Base-by-base conservation (phyloP, 2,888 invertebrate species). In the Lasioglossum villosulum region DNA sequence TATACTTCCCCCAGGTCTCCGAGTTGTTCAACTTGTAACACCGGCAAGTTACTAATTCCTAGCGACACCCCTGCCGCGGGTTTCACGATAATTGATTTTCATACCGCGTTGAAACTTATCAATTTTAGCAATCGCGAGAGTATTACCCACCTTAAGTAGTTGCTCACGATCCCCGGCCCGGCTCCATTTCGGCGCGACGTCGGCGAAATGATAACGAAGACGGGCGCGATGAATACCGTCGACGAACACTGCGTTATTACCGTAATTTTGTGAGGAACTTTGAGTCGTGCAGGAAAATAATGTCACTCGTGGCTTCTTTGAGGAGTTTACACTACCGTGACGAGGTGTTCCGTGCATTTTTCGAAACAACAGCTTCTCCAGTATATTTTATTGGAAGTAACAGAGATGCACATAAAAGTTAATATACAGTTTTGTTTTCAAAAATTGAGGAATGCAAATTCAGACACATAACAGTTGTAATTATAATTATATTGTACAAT, bases 11-110 rank as follows among this genome's bases (percentile, higher is more conserved):
- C 52, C 45, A 52, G 37, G 37, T 37, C 39, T 80, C 27, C 16
- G 27, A 72, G 76, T 84, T 80, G 75, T 85, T 77, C 70, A 34
- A 85, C 76, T 80, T 85, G 74, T 74, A 74, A 76, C 27, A 76
- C 4, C 73, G 70, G 73, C 59, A 85, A 74, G 73, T 85, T 80
- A 23, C 75, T 80, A 85, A 85, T 85, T 85, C 74, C 52, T 19
- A 14, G 74, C 59, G 72, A 85, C 78, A 72, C 70, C 27, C 59
- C 37, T 27, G 73, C 59, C 34, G 10, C 63, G n/a, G 19, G 71
- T 16, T n/a, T 30, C 74, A 76, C 68, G 59, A 80, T 85, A 85
- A 85, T 77, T 77, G 85, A 85, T 85, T 85, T 85, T 68, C 79
- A 80, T 63, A 75, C 75, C 37, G 71, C 42, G 78, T 48, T 78